These are phyloP conservation scores for Aldabrachelys gigantea DNA, from an alignment of 2,113 vertebrate species.

Conservation along the genomic window DNA sequence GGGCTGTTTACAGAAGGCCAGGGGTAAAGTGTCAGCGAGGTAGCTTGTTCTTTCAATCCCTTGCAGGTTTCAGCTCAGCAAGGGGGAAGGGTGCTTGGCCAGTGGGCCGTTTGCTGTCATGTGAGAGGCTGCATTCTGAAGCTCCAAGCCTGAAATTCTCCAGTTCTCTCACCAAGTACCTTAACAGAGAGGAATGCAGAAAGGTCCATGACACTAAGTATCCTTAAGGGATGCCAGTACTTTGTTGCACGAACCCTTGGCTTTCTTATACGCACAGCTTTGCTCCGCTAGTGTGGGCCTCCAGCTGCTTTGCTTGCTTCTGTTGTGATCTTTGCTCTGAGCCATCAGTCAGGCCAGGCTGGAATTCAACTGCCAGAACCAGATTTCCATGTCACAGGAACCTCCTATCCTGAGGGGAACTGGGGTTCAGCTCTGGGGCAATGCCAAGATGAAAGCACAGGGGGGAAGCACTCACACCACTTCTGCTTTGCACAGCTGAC, in stretches of 20 bases:
- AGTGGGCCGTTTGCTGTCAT: background rate
- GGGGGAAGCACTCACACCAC: background rate
- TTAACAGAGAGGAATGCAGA: background rate
- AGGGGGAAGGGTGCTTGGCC: background rate
- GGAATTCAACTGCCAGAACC: background rate
- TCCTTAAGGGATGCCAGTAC: background rate
- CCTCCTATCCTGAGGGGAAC: background rate
- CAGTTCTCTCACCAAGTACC: background rate
- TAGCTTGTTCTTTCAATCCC: background rate
- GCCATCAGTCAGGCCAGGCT: background rate
- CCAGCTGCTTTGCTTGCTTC: background rate
- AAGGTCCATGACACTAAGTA: background rate
- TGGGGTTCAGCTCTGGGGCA: background rate
- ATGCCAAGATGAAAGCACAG: background rate
- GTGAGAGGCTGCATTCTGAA: background rate
- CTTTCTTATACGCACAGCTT: background rate
- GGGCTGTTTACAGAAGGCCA: background rate
- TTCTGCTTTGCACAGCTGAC: background rate
- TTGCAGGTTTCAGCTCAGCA: background rate
- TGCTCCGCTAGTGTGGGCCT: background rate
- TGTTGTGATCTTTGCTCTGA: background rate
- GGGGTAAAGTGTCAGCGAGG: background rate
- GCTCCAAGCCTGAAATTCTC: background rate
- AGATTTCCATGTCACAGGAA: background rate
- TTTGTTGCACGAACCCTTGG: background rate